Evolutionary conservation across 2,888 invertebrate genomes (phyloP), one percentile per base, ranked within the genome.

Genomic region (Stenotaenia linearis): DNA sequence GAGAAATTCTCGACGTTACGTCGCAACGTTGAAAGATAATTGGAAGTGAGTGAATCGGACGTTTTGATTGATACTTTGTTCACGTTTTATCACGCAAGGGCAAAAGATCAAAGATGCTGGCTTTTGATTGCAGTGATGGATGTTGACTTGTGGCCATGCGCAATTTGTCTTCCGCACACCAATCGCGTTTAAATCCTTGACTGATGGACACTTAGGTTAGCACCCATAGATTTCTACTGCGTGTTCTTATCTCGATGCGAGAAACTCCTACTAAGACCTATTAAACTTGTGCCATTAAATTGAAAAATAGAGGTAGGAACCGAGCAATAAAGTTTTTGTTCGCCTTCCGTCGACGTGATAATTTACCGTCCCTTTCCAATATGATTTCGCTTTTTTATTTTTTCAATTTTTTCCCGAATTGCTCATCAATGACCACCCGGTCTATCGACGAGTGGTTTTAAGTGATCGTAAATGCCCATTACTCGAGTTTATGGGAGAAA

Each of bases 101-200:
- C 69, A 25, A 4, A 25, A 69, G 69, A 25, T 69, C 69, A 69
- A 69, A 69, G 69, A 69, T 69, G 69, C 25, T 23, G 25, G 69
- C 25, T 23, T 69, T 69, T 69, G 69, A 69, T 69, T 69, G 69
- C 69, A 28, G 69, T 69, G 69, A 69, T 69, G 23, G 69, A 69
- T 69, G 69, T 28, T 69, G 69, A 69, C 25, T 69, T 69, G 69
- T 69, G 69, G 69, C 28, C 69, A 25, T 69, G 69, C 1, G 23
- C 25, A 69, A 69, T 69, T 69, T 69, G 69, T 69, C 69, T 69
- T 69, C 69, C 25, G 4, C 69, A 1, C n/a, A 12, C 9, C 69
- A 69, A 69, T 28, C 10, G 69, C 69, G 69, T 69, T 69, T 69
- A 69, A 69, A 69, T 28, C 69, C 28, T 23, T 69, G 69, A 69